phyloP scores from a whole-genome alignment of 1,140 invertebrate species.

The Rhopalosiphum maidis region DNA sequence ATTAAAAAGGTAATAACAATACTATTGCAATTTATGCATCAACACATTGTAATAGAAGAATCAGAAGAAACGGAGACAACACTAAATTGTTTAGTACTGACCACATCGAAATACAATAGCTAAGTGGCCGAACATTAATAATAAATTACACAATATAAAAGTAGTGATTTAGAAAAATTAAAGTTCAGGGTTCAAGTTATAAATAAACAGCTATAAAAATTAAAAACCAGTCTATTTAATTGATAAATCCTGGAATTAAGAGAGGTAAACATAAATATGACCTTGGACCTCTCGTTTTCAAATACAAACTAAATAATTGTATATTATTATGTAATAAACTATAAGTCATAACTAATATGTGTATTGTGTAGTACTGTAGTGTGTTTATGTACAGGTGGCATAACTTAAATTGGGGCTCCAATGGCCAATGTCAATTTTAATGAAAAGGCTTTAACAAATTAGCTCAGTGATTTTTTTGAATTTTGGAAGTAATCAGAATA shows the following conservation, averaged over 20 bases:
- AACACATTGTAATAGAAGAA: neutral
- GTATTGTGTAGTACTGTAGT: no score
- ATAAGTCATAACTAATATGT: no score
- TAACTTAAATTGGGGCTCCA: no score
- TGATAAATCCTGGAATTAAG: neutral
- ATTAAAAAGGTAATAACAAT: neutral
- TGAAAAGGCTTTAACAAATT: no score
- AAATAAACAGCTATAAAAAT: neutral
- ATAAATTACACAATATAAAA: neutral
- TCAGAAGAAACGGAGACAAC: neutral
- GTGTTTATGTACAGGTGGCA: no score
- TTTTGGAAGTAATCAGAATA: neutral
- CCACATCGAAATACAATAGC: neutral
- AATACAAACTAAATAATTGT: no score
- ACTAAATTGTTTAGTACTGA: neutral
- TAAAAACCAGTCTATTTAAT: neutral
- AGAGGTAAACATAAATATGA: neutral
- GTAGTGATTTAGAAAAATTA: neutral
- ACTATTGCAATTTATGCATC: neutral
- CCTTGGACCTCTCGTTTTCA: no score
- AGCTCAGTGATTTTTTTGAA: no score
- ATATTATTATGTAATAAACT: no score
- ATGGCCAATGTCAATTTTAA: no score
- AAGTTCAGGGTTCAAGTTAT: neutral
- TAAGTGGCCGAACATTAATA: neutral